phyloP scores from a whole-genome alignment of 2,113 vertebrate genomes.

The Scolopax mira region DNA sequence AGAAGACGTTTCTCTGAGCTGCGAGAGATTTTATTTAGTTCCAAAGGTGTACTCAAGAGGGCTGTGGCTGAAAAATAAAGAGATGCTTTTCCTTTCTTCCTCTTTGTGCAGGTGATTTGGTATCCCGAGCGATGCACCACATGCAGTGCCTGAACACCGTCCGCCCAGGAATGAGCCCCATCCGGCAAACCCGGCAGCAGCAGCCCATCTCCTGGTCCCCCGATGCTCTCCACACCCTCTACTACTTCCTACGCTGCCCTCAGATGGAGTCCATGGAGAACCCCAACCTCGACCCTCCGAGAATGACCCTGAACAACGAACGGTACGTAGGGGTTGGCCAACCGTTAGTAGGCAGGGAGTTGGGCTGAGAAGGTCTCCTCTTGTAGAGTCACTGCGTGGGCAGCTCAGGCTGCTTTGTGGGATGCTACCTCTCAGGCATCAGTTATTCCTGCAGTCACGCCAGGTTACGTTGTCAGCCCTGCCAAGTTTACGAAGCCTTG shows the following conservation, averaged over 20 bases:
- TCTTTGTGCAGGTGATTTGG: conserved; percentile 86
- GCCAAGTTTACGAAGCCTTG: conserved; percentile 17
- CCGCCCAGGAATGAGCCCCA: conserved; percentile 87
- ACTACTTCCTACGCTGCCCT: conserved; percentile 97
- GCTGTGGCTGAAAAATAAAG: background rate
- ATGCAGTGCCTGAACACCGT: conserved; percentile 90
- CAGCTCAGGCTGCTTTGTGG: background rate
- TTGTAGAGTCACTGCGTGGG: background rate
- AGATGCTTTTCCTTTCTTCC: background rate
- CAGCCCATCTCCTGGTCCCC: conserved; percentile 96
- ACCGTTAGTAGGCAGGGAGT: too few species aligned
- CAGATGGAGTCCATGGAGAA: conserved; percentile 99
- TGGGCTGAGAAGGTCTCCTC: background rate
- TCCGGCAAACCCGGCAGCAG: conserved; percentile 84
- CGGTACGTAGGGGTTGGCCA: conserved; percentile 71
- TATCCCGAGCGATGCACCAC: conserved; percentile 97
- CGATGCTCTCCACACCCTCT: conserved; percentile 95
- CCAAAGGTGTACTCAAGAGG: background rate
- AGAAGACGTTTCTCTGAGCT: background rate
- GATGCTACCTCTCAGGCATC: conserved; percentile 14
- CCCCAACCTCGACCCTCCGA: conserved; percentile 95
- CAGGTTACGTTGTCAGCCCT: background rate
- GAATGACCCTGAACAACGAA: conserved; percentile 95
- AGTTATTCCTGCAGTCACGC: conserved; percentile 25
- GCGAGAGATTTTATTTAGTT: background rate